Evolutionary conservation across 2,888 invertebrate species (phyloP).

Genomic region (Tiphia femorata): DNA sequence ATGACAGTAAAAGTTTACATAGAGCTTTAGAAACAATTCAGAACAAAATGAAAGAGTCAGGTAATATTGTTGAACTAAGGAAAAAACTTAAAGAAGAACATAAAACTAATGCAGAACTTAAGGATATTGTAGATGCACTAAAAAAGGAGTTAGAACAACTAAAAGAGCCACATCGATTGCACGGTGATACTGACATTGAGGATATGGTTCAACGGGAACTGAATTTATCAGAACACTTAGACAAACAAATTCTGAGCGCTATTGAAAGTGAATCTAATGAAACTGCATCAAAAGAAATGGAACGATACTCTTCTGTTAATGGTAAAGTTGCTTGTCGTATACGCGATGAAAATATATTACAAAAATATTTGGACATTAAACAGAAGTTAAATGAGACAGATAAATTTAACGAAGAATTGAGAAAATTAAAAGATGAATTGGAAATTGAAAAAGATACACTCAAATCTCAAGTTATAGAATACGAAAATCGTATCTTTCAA

Average conservation of each 20-base stretch:
- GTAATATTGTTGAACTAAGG: constrained; percentile 74
- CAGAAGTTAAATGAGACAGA: constrained; percentile 45
- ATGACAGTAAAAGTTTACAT: constrained; percentile 72
- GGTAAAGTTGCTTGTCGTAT: background rate
- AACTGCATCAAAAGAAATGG: constrained; percentile 7
- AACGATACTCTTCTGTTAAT: background rate
- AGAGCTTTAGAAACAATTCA: constrained; percentile 71
- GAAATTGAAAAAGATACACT: constrained; percentile 61
- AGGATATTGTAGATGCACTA: constrained; percentile 61
- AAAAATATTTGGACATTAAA: constrained; percentile 41
- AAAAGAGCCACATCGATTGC: constrained; percentile 38
- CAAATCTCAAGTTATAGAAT: constrained; percentile 59
- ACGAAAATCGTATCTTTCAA: constrained; percentile 61
- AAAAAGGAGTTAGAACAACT: constrained; percentile 52
- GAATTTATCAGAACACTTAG: constrained; percentile 74
- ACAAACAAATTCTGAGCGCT: constrained; percentile 73
- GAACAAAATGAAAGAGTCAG: constrained; percentile 71
- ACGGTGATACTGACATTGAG: constrained; percentile 58
- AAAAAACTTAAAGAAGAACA: constrained; percentile 73
- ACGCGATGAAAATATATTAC: constrained; percentile 4
- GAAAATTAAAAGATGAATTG: constrained; percentile 54
- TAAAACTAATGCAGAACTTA: constrained; percentile 67
- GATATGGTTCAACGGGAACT: constrained; percentile 72
- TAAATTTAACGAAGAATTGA: constrained; percentile 57
- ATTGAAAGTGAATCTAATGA: constrained; percentile 69